Conservation (phyloP, 2,113 vertebrate species). For the Hydrochoerus hydrochaeris region DNA sequence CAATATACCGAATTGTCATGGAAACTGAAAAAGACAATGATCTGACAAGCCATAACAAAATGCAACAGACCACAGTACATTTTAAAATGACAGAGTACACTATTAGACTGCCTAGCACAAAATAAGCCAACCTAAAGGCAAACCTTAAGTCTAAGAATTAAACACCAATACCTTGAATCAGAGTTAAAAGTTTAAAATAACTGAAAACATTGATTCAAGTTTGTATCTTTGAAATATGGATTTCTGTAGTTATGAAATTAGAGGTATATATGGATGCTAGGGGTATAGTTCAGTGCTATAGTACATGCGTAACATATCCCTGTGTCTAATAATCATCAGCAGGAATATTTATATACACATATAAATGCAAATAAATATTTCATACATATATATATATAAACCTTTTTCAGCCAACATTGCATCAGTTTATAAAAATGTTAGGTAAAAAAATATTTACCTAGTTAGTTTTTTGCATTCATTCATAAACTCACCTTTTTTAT, state of each 20-base stretch:
- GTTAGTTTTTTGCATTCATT: not conserved
- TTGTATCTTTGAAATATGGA: not conserved
- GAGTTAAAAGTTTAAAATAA: constrained; percentile 3
- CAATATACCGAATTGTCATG: not conserved
- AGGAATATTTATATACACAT: not conserved
- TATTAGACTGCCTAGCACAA: not conserved
- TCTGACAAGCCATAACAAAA: constrained; percentile 22
- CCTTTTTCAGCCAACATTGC: not conserved
- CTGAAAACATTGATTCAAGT: not conserved
- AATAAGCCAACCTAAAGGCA: not conserved
- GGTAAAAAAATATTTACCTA: not conserved
- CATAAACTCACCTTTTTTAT: not conserved
- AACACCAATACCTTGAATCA: not conserved
- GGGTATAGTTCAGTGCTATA: not conserved
- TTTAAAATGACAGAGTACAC: not conserved
- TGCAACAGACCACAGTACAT: not conserved
- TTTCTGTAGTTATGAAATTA: not conserved
- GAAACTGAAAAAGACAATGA: not conserved
- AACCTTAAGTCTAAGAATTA: not conserved
- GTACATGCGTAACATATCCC: not conserved
- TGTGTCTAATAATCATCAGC: not conserved
- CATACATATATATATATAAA: not conserved
- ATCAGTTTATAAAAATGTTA: not conserved
- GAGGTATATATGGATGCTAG: not conserved
- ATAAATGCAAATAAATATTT: not conserved